Conservation (phyloP, 2,888 invertebrate species). For the Aromia moschata region DNA sequence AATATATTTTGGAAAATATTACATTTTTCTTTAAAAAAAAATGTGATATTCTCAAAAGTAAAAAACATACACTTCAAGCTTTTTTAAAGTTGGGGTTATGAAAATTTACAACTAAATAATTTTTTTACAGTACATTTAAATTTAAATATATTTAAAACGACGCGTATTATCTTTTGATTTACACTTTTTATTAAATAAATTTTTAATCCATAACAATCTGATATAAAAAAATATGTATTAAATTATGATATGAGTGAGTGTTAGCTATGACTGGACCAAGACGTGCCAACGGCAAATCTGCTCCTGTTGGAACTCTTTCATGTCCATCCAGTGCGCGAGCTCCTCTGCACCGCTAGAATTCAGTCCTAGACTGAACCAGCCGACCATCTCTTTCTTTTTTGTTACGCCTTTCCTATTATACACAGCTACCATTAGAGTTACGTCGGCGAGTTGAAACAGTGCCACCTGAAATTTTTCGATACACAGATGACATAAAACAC, state of each 20-base stretch:
- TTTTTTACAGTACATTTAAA: too few species aligned
- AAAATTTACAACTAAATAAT: too few species aligned
- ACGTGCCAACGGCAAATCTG: conserved; percentile 96
- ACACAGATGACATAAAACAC: too few species aligned
- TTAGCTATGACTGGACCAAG: conserved; percentile 74
- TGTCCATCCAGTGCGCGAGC: conserved; percentile 91
- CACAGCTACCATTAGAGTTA: conserved; percentile 92
- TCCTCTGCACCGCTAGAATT: conserved; percentile 94
- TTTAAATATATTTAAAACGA: too few species aligned
- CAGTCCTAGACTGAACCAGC: conserved; percentile 94
- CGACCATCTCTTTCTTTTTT: conserved; percentile 95
- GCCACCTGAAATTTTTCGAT: conserved; percentile 82
- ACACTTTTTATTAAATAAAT: conserved; percentile 3
- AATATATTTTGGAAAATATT: too few species aligned
- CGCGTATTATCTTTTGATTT: not conserved
- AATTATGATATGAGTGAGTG: conserved; percentile 39
- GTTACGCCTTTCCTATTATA: conserved; percentile 91
- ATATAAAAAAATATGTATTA: conserved; percentile 30
- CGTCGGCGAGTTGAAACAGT: conserved; percentile 92
- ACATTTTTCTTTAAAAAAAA: not conserved
- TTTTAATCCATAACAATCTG: not conserved
- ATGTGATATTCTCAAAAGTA: not conserved
- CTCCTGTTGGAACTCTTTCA: conserved; percentile 87
- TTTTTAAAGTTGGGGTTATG: not conserved
- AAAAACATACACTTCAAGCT: not conserved